Evolutionary conservation across 2,888 invertebrate species (phyloP).

Genomic region (Apotomis betuletana): DNA sequence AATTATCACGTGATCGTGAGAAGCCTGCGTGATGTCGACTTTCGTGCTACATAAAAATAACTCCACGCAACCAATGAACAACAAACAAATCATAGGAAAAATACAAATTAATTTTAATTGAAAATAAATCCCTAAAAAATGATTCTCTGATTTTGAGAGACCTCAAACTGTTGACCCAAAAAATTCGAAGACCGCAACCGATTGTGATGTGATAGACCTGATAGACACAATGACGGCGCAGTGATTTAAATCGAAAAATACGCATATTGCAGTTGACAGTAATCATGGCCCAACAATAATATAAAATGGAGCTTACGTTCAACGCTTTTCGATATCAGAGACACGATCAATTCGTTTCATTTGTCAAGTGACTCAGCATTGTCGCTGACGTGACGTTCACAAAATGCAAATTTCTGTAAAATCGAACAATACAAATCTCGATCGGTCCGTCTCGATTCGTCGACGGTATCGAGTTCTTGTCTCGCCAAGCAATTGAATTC

Average conservation of each 20-base stretch:
- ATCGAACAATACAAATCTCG: conserved; percentile 80
- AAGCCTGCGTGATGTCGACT: conserved; percentile 66
- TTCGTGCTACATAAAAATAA: conserved; percentile 67
- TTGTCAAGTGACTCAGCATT: conserved; percentile 82
- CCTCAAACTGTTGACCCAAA: conserved; percentile 43
- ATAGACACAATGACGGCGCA: conserved; percentile 54
- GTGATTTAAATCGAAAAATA: conserved; percentile 62
- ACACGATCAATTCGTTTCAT: conserved; percentile 78
- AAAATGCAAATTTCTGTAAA: conserved; percentile 83
- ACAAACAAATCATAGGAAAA: conserved; percentile 60
- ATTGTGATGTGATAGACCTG: conserved; percentile 35
- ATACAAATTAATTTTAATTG: conserved; percentile 50
- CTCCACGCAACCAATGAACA: conserved; percentile 63
- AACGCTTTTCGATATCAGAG: conserved; percentile 77
- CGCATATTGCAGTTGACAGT: conserved; percentile 72
- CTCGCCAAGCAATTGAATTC: conserved; percentile 83
- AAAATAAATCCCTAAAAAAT: conserved; percentile 44
- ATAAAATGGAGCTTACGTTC: conserved; percentile 78
- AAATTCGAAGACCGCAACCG: conserved; percentile 38
- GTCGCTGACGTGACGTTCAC: conserved; percentile 81
- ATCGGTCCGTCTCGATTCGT: conserved; percentile 75
- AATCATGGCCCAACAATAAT: conserved; percentile 79
- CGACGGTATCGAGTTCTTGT: conserved; percentile 78
- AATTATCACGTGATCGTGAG: conserved; percentile 75
- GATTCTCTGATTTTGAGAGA: conserved; percentile 7